Conservation (phyloP, 1,140 invertebrate species). For the Drosophila bocqueti region DNA sequence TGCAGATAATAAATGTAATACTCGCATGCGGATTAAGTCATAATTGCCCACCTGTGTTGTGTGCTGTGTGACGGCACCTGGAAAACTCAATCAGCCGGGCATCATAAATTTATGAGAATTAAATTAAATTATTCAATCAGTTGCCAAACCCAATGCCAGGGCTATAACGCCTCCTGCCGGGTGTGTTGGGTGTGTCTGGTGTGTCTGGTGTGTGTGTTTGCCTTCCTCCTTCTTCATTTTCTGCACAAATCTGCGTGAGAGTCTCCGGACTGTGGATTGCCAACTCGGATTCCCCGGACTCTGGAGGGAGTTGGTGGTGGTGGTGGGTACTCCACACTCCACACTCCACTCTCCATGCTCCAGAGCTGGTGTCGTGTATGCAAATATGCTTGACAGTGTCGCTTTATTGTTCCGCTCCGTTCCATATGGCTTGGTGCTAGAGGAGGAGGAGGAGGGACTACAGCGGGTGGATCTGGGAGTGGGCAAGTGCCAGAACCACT, state of each 20-base stretch:
- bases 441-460: neutral
- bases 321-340: neutral
- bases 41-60: slow-evolving; percentile 20
- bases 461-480: neutral
- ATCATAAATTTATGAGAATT: slow-evolving; percentile 51
- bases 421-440: slow-evolving; percentile 59
- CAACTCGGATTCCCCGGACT: neutral
- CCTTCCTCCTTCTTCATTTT: no score
- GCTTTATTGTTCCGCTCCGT: slow-evolving; percentile 78
- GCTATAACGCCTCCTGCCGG: no score
- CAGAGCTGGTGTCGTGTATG: slow-evolving; percentile 60
- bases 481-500: slow-evolving; percentile 63
- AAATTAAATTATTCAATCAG: slow-evolving; percentile 51
- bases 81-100: slow-evolving; percentile 42
- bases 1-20: slow-evolving; percentile 20
- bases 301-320: slow-evolving; percentile 5
- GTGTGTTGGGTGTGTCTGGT: neutral
- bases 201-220: neutral
- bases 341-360: neutral
- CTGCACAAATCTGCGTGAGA: slow-evolving; percentile 34
- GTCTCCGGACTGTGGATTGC: slow-evolving; percentile 10
- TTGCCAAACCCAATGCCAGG: slow-evolving; percentile 25
- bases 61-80: slow-evolving; percentile 19
- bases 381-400: slow-evolving; percentile 77
- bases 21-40: slow-evolving; percentile 21